Base-by-base conservation (phyloP, 2,888 invertebrate genomes). In the Archips crataeganus region DNA sequence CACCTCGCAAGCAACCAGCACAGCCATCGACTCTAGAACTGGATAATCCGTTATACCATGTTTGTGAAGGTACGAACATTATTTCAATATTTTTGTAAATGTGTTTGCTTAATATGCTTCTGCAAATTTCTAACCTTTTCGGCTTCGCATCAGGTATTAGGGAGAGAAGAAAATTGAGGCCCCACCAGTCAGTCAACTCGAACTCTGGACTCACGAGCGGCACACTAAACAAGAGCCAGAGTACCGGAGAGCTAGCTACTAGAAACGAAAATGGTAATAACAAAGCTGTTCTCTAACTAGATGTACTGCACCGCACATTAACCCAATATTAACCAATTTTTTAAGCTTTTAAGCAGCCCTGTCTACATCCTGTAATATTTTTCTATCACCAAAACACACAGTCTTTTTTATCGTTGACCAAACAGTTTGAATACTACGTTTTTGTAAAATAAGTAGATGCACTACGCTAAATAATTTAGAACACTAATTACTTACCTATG, bases 1-100 rank as follows among this genome's bases (percentile, higher is more conserved):
- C 90, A 2, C 87, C 90, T 13, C 82, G 86, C n/a, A 89, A 90
- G 62, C 91, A 90, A 76, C 81, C 82, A 13, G 74, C 81, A 6
- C 89, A 90, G 75, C 88, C 90, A 69, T 90, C 89, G 70, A 94
- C 90, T 47, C 87, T 89, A 76, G 95, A 92, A 79, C 86, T 91
- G 76, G 97, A 97, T 84, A 97, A 97, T 90, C 96, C 97, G 0
- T 91, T 97, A 5, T 97, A 97, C 83, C 97, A 97, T 85, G 96
- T 97, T 63, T 97, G 97, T 83, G 97, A 97, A 92, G 96, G 97
- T 93, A 85, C 77, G 15, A 3, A 47, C 68, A 60, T 39, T 6
- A 4, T 47, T 34, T 11, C 68, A 64, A 15, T 91, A 95, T 39
- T 92, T 91, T 11, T 69, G 49, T 64, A 64, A 69, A 68, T 23